These are phyloP conservation scores for Drosophila leonis DNA, from an alignment of 2,888 invertebrate genomes.

Conservation along the genomic window DNA sequence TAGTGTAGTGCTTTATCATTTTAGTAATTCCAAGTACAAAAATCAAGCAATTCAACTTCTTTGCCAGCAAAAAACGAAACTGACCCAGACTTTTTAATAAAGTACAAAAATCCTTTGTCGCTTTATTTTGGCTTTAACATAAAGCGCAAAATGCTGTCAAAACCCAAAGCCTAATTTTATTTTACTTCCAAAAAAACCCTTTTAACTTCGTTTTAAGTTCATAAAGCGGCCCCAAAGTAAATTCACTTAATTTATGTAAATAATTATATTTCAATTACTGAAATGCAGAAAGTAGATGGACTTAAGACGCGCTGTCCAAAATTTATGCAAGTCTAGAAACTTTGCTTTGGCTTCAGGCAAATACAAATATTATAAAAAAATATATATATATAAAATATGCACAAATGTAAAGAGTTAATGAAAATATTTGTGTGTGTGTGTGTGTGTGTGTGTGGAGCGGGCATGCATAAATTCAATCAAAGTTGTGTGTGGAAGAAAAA, in stretches of 20 bases:
- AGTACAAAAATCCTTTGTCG: background rate
- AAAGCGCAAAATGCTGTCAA: background rate
- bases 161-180: background rate
- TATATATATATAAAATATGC: constrained; percentile 44
- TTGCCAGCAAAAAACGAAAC: background rate
- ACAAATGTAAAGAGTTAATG: constrained; percentile 59
- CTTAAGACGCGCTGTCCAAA: background rate
- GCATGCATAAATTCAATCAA: constrained; percentile 68
- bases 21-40: background rate
- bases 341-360: constrained; percentile 23
- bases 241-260: constrained; percentile 28
- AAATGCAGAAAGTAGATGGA: constrained; percentile 14
- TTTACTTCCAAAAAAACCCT: background rate
- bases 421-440: constrained; percentile 27
- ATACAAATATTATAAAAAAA: constrained; percentile 12
- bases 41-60: background rate
- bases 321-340: constrained; percentile 32
- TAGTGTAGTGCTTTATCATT: constrained; percentile 3
- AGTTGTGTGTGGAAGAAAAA: constrained; percentile 33
- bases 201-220: background rate
- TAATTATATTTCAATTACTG: constrained; percentile 22
- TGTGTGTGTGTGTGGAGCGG: background rate
- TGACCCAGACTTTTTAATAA: background rate
- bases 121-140: background rate
- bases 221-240: background rate